Evolutionary conservation across 2,888 invertebrate species (phyloP).

Genomic region (Didymodactylos carnosus): DNA sequence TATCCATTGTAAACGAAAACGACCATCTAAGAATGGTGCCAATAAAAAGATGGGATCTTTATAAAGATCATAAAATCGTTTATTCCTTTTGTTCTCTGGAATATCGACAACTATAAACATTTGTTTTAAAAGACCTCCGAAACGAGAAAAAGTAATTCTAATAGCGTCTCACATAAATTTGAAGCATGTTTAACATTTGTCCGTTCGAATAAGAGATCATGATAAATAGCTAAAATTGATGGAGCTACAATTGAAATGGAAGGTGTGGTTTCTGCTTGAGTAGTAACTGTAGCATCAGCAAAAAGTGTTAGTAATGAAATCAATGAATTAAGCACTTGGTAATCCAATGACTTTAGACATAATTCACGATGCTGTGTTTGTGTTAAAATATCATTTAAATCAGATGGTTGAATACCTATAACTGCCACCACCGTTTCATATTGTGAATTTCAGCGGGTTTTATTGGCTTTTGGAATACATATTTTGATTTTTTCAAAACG

Average conservation of each 20-base stretch:
- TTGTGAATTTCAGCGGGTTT: not conserved
- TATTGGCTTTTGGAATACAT: not conserved
- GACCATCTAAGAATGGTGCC: not conserved
- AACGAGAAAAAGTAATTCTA: not conserved
- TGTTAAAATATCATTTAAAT: not conserved
- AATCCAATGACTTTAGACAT: not conserved
- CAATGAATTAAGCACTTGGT: not conserved
- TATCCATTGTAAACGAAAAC: not conserved
- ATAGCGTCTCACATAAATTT: not conserved
- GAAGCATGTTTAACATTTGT: not conserved
- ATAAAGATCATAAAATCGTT: not conserved
- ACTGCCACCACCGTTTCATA: not conserved
- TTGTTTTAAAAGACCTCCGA: not conserved
- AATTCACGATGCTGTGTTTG: not conserved
- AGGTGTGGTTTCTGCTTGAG: not conserved
- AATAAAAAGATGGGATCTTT: not conserved
- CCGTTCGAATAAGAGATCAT: not conserved
- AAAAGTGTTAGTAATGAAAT: not conserved
- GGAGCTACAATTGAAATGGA: not conserved
- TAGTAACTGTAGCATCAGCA: not conserved
- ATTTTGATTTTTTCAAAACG: not conserved
- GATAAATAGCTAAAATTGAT: not conserved
- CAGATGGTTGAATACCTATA: not conserved
- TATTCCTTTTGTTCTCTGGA: not conserved
- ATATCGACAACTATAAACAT: not conserved